These are phyloP conservation scores for Malacoctenus gilli DNA, from an alignment of 2,797 vertebrate genomes.

Conservation along the genomic window DNA sequence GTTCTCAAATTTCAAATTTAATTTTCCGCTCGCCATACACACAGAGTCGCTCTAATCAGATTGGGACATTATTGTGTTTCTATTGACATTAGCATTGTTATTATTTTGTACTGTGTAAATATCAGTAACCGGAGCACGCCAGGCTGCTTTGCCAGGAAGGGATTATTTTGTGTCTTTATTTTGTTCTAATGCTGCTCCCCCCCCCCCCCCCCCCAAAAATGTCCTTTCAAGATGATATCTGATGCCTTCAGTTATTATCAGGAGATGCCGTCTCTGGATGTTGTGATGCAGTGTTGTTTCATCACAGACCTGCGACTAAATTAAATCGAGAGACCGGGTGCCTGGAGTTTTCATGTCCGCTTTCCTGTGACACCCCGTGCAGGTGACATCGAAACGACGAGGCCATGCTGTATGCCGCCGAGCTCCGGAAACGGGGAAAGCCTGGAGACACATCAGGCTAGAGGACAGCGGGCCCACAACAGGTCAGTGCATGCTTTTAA, in stretches of 20 bases:
- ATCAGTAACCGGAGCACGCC: conserved; percentile 74
- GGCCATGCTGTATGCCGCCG: conserved; percentile 8
- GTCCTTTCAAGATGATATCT: conserved; percentile 65
- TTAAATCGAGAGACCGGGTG: conserved; percentile 53
- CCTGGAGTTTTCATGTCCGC: conserved; percentile 42
- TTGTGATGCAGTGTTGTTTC: conserved; percentile 55
- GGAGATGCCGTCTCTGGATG: conserved; percentile 55
- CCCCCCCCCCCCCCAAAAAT: conserved; percentile 50
- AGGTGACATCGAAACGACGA: conserved; percentile 39
- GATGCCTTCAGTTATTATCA: conserved; percentile 71
- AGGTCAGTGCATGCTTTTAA: conserved; percentile 61
- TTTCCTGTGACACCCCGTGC: conserved; percentile 54
- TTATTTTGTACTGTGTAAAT: conserved; percentile 85
- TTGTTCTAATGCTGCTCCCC: conserved; percentile 69
- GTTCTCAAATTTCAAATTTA: conserved; percentile 88
- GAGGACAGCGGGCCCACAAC: conserved; percentile 45
- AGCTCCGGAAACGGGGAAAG: conserved; percentile 26
- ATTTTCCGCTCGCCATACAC: conserved; percentile 81
- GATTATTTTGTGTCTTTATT: conserved; percentile 76
- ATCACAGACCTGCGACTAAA: conserved; percentile 52
- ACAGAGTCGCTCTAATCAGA: conserved; percentile 78
- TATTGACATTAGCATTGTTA: conserved; percentile 87
- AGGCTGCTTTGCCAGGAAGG: conserved; percentile 69
- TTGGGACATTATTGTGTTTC: conserved; percentile 86
- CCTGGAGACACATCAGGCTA: conserved; percentile 40